Evolutionary conservation across 2,797 vertebrate genomes (phyloP).

Genomic region (Orestias chungarensis): DNA sequence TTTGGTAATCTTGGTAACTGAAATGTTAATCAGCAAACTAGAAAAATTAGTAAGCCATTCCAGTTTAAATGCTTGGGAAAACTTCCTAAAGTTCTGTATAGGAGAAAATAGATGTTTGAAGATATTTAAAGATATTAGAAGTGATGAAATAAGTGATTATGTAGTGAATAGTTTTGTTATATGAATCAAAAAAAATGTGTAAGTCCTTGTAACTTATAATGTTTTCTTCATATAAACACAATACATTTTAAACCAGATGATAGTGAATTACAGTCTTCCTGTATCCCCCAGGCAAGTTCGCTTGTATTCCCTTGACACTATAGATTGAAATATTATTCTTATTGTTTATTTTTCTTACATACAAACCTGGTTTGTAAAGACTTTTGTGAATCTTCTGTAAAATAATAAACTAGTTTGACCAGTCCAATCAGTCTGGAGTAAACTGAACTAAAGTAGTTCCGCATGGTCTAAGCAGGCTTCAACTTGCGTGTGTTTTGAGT

Average conservation of each 20-base stretch:
- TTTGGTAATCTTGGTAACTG: neutral
- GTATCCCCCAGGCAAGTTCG: neutral
- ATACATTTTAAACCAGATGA: neutral
- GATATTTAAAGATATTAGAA: neutral
- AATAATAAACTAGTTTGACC: neutral
- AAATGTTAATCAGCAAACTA: neutral
- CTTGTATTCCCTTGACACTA: neutral
- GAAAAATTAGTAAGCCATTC: neutral
- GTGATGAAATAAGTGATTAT: neutral
- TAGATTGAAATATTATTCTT: too few species aligned
- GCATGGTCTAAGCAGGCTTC: neutral
- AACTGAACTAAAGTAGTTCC: neutral
- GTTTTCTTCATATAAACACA: neutral
- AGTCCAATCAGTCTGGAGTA: neutral
- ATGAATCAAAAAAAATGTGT: neutral
- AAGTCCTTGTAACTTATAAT: neutral
- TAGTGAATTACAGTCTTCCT: neutral
- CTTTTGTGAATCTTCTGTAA: neutral
- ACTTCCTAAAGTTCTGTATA: neutral
- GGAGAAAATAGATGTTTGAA: neutral
- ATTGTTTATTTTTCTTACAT: too few species aligned
- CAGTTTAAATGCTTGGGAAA: neutral
- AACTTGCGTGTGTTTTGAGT: neutral
- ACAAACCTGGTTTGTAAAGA: neutral
- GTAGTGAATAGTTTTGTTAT: neutral